Evolutionary conservation across 2,888 invertebrate species (phyloP).

Genomic region (Ectemnius lituratus): DNA sequence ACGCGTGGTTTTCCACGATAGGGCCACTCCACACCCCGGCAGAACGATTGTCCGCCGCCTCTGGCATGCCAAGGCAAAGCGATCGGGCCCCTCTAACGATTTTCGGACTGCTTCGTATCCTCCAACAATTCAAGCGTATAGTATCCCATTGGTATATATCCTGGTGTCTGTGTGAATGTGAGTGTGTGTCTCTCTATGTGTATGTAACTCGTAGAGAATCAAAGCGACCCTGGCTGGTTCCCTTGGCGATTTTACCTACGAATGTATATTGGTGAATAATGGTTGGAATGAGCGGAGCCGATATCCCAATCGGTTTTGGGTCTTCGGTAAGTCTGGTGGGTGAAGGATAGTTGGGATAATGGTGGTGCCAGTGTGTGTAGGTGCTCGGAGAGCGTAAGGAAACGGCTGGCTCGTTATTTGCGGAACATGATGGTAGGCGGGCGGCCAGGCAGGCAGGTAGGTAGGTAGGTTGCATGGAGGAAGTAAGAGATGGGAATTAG

Average conservation of each 20-base stretch:
- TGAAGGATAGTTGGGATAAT: background rate
- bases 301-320: constrained; percentile 36
- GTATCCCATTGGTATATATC: background rate
- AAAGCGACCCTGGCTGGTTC: background rate
- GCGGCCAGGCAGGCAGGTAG: constrained; percentile 25
- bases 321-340: constrained; percentile 8
- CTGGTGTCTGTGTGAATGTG: background rate
- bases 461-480: constrained; percentile 31
- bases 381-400: constrained; percentile 4
- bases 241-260: constrained; percentile 3
- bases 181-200: too few relatives aligned
- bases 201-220: background rate
- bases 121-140: constrained; percentile 15
- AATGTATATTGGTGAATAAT: constrained; percentile 10
- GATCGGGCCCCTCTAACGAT: constrained; percentile 25
- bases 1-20: constrained; percentile 73
- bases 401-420: constrained; percentile 38
- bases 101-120: constrained; percentile 19
- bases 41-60: constrained; percentile 43
- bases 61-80: constrained; percentile 46
- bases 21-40: constrained; percentile 64
- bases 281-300: constrained; percentile 21
- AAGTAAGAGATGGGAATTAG: constrained; percentile 46
- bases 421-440: constrained; percentile 31
- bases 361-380: constrained; percentile 1